phyloP scores from a whole-genome alignment of 2,797 vertebrate species.

The Lepilemur septentrionalis region DNA sequence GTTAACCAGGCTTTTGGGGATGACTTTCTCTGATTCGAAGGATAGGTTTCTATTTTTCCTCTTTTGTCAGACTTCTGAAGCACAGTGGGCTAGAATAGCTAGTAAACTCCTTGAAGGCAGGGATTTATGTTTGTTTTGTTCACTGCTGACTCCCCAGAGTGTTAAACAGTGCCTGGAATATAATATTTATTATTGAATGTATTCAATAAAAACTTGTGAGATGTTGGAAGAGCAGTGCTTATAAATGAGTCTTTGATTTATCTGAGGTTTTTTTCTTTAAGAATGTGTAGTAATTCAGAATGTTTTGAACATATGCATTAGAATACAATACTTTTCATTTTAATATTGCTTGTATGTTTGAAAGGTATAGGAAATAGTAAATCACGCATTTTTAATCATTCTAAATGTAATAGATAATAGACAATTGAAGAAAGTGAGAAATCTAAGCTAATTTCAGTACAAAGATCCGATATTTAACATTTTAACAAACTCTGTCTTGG shows the following conservation, averaged over 20 bases:
- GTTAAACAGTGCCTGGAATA: not conserved
- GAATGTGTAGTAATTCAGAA: not conserved
- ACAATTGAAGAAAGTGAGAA: not conserved
- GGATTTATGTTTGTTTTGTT: not conserved
- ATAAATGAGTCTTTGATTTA: not conserved
- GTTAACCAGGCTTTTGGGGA: not conserved
- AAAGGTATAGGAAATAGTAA: not conserved
- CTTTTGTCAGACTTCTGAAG: not conserved
- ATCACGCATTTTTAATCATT: not conserved
- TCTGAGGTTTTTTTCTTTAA: not conserved
- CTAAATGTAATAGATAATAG: not conserved
- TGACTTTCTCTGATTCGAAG: not conserved
- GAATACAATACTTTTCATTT: not conserved
- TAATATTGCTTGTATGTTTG: not conserved
- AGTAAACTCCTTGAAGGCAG: not conserved
- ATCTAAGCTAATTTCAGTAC: not conserved
- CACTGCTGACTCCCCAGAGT: not conserved
- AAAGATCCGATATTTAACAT: conserved; percentile 1
- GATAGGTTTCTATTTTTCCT: not conserved
- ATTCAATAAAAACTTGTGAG: not conserved
- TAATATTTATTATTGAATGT: not conserved
- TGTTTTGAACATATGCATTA: not conserved
- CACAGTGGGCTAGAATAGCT: not conserved
- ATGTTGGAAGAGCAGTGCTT: not conserved
- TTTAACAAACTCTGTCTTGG: not conserved